Base-by-base conservation (phyloP, 2,888 invertebrate genomes). In the Sinopyrophorus schimmeli region DNA sequence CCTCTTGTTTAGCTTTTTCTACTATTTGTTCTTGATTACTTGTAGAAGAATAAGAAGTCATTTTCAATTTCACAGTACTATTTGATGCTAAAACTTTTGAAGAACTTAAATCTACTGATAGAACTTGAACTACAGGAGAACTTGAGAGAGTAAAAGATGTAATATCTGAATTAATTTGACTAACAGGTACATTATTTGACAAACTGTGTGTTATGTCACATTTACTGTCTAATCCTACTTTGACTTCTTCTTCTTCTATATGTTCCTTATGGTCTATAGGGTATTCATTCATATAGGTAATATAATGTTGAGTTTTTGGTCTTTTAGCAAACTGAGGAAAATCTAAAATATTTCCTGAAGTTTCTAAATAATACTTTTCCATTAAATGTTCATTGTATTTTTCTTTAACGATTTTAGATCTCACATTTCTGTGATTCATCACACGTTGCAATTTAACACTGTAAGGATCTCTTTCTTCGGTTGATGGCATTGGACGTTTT, bases 1-100 rank as follows among this genome's bases (percentile, higher is more conserved):
- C 97, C 78, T 98, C 95, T 77, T 90, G 90, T 73, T 89, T 90
- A 7, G 89, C 90, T 69, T 89, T 85, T 67, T 90, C 89, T 12
- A 89, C 88, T 64, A 90, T 89, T 71, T 89, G 84, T 70, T 88
- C 87, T 65, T 85, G 86, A 64, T 77, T 80, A 57, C 69, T 68
- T 24, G 42, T 41, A 30, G 55, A 41, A 11, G 56, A 46, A 41
- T 53, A 54, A 24, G 54, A 53, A 26, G 53, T 40, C 16, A 42
- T 43, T 42, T 54, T 58, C 7, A 52, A 30, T 43, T 61, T 62
- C 10, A 47, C 53, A 15, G 34, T 49, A 34, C 44, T 47, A 14
- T 9, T 37, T 3, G 38, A 16, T 5, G 21, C 24, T 16, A 39
- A 2, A 4, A 17, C 12, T 39, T 37, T 42, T 23, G 48, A 44